These are phyloP conservation scores for Chunga burmeisteri DNA, from an alignment of 2,113 vertebrate species.

Conservation along the genomic window DNA sequence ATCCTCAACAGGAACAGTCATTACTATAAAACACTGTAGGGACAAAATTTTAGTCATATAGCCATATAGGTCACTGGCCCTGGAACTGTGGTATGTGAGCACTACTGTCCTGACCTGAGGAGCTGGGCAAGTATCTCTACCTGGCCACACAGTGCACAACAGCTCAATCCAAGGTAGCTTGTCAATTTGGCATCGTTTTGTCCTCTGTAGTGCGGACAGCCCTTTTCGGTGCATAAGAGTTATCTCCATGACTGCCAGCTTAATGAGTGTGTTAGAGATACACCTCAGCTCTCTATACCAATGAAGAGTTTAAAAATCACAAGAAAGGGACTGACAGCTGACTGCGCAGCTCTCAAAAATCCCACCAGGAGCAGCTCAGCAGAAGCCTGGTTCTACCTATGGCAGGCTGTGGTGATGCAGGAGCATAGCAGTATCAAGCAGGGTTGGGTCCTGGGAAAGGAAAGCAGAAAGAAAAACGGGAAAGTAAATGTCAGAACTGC, in stretches of 20 bases:
- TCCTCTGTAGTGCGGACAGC: neutral
- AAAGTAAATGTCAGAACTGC: neutral
- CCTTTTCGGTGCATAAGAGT: neutral
- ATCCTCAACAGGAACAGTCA: neutral
- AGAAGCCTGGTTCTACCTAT: neutral
- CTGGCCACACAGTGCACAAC: neutral
- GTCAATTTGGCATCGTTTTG: neutral
- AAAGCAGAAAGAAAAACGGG: neutral
- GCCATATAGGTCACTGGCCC: neutral
- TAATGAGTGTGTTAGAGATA: neutral
- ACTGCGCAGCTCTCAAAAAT: neutral
- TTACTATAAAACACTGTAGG: neutral
- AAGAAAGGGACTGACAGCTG: neutral
- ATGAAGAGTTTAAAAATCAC: neutral
- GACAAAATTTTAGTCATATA: neutral
- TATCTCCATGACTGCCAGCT: neutral
- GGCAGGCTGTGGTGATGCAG: neutral
- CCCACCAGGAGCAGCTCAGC: neutral
- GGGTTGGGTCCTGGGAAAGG: neutral
- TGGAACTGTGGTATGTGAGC: neutral
- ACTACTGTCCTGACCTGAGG: neutral
- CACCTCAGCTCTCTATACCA: neutral
- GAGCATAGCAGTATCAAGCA: neutral
- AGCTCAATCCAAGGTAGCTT: neutral
- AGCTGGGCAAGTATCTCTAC: neutral